Percentiles rank a stretch among this genome's conserved stretches.
These are phyloP conservation scores for Camponotus fellah DNA, from an alignment of 2,888 invertebrate species.

Conservation along the genomic window DNA sequence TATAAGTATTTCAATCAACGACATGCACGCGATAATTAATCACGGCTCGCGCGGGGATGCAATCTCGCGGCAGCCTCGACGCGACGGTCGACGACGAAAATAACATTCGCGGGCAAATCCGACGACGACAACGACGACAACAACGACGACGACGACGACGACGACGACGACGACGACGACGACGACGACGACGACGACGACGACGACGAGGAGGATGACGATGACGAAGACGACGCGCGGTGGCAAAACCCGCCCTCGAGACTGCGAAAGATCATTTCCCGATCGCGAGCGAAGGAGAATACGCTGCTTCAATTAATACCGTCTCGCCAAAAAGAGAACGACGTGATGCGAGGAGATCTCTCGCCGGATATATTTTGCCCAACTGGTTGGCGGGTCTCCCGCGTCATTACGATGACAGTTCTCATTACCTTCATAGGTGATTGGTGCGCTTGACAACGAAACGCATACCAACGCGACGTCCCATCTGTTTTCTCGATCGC, in stretches of 20 bases:
- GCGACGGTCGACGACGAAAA: constrained; percentile 41
- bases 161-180: background rate
- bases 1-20: constrained; percentile 57
- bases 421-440: constrained; percentile 50
- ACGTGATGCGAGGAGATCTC: constrained; percentile 3
- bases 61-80: constrained; percentile 36
- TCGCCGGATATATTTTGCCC: constrained; percentile 25
- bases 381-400: constrained; percentile 17
- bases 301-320: constrained; percentile 60
- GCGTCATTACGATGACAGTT: constrained; percentile 22
- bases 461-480: constrained; percentile 44
- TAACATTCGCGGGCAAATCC: constrained; percentile 42
- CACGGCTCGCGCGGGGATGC: constrained; percentile 43
- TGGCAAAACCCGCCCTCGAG: constrained; percentile 13
- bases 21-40: constrained; percentile 55
- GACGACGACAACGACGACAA: constrained; percentile 20
- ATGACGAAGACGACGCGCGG: background rate
- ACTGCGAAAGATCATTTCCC: constrained; percentile 27
- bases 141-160: background rate
- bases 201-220: too few species aligned
- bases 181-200: too few species aligned
- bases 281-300: constrained; percentile 18
- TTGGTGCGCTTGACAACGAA: constrained; percentile 64
- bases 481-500: constrained; percentile 58
- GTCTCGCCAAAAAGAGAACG: constrained; percentile 8